Evolutionary conservation across 2,113 vertebrate genomes (phyloP), one percentile per base, ranked within the genome.

Genomic region (Ictalurus furcatus): DNA sequence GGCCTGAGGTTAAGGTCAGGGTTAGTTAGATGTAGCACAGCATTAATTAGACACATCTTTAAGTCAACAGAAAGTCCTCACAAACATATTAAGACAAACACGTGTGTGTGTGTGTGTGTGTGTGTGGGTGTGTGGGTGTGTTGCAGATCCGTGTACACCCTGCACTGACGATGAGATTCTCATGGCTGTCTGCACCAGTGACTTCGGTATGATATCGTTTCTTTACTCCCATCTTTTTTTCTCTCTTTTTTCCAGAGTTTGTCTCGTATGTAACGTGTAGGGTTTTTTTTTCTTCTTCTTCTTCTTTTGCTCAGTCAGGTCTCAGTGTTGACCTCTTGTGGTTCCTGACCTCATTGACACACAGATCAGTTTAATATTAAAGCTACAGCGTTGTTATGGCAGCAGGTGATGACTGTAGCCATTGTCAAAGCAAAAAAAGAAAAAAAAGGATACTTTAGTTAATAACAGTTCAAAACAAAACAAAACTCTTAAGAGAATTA

Each of bases 161-260:
- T 99, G 98, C 92, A 96, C 96, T 85, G 97, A 98, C 87, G 96
- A 97, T 0, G 97, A 99, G 86, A 94, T 99, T 25, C 97, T 99
- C 73, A 90, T 99, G 93, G 97, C 98, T 0, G 95, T 97, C 91
- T 99, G 98, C 91, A 97, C 96, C 92, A 98, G 97, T 79, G 98
- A 98, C 92, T 98, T 99, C 1, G 98, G 98, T 99, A 95, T 97
- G 95, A 85, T 6, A 28, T 48, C 12, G 4, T 21, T 37, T 48
- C 23, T 48, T 83, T 6, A 23, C 52, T 19, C 73, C 37, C 34
- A 37, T 8, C 19, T 25, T 8, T 73, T 19, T 73, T 16, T 56
- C 12, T 54, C 52, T n/a, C 28, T 14, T 30, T n/a, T 30, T 30
- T 1, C 9, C 48, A 52, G 16, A 16, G 7, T 25, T n/a, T n/a